Conservation (phyloP, 92 coral and sea anemone species). For the Parazoanthus swiftii region DNA sequence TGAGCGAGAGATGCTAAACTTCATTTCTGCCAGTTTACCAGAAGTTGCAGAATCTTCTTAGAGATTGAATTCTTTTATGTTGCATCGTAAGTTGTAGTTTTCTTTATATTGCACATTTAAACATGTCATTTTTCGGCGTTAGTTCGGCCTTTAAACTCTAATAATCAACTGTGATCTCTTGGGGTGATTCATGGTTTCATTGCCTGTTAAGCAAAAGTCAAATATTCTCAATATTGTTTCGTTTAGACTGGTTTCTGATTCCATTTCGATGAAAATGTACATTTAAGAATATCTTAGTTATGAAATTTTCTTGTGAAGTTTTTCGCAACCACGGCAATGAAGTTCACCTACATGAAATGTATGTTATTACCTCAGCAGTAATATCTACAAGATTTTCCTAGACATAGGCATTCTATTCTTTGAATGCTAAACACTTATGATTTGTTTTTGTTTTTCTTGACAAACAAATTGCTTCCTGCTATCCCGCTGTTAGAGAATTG, state of each 20-base stretch:
- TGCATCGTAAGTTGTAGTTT: not conserved
- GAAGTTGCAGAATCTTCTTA: not conserved
- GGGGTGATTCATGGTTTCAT: not conserved
- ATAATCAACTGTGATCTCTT: not conserved
- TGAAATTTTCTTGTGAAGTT: not conserved
- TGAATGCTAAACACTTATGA: not conserved
- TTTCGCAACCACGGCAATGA: constrained; percentile 11
- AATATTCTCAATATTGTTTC: not conserved
- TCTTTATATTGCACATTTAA: not conserved
- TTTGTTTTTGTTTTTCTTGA: not conserved
- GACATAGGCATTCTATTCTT: not conserved
- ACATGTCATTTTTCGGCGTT: not conserved
- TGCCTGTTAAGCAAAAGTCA: not conserved
- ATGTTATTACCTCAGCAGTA: not conserved
- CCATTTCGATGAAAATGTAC: not conserved
- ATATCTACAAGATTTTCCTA: not conserved
- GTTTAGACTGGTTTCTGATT: not conserved
- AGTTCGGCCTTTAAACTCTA: not conserved
- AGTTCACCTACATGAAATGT: not conserved
- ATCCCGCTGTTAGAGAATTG: not conserved
- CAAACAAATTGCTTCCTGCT: not conserved
- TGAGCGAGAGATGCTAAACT: not conserved
- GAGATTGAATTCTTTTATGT: not conserved
- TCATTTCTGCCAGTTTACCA: not conserved
- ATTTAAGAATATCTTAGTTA: not conserved